Percentiles rank a stretch among this genome's conserved stretches.
Conservation (phyloP, 2,888 invertebrate species). For the Molorchus minor region DNA sequence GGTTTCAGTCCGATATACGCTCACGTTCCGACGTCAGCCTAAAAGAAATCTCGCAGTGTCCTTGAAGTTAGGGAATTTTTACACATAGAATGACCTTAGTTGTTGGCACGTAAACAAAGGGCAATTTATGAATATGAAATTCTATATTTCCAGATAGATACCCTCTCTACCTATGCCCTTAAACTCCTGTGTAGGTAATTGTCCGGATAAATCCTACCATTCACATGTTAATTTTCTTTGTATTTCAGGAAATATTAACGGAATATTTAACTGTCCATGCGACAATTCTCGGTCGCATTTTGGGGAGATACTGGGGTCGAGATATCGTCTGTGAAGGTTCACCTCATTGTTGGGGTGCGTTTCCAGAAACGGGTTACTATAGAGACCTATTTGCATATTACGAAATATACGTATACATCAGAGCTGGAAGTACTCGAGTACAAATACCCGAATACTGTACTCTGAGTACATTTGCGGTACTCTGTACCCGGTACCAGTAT, state of each 20-base stretch:
- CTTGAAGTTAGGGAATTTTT: too few relatives aligned
- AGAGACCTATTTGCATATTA: slow-evolving; percentile 1
- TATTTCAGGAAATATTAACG: slow-evolving; percentile 36
- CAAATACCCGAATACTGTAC: too few relatives aligned
- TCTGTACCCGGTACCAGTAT: too few relatives aligned
- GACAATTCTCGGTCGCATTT: slow-evolving; percentile 30
- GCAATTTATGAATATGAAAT: too few relatives aligned
- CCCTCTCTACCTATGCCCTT: slow-evolving; percentile 28
- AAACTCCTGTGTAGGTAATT: slow-evolving; percentile 42
- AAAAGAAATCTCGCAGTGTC: too few relatives aligned
- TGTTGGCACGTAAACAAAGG: too few relatives aligned
- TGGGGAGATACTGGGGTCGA: slow-evolving; percentile 11
- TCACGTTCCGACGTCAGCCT: too few relatives aligned
- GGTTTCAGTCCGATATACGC: too few relatives aligned
- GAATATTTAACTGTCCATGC: slow-evolving; percentile 41
- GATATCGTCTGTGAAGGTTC: slow-evolving; percentile 5
- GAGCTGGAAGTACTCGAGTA: too few relatives aligned
- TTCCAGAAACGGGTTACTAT: background rate
- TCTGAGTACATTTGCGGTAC: too few relatives aligned
- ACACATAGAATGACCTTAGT: too few relatives aligned
- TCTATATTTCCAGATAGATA: too few relatives aligned
- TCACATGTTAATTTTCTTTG: slow-evolving; percentile 44
- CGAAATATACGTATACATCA: background rate
- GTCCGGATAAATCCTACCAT: slow-evolving; percentile 43
- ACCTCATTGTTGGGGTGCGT: background rate